phyloP scores from a whole-genome alignment of 2,797 vertebrate species.

The Coreius guichenoti region DNA sequence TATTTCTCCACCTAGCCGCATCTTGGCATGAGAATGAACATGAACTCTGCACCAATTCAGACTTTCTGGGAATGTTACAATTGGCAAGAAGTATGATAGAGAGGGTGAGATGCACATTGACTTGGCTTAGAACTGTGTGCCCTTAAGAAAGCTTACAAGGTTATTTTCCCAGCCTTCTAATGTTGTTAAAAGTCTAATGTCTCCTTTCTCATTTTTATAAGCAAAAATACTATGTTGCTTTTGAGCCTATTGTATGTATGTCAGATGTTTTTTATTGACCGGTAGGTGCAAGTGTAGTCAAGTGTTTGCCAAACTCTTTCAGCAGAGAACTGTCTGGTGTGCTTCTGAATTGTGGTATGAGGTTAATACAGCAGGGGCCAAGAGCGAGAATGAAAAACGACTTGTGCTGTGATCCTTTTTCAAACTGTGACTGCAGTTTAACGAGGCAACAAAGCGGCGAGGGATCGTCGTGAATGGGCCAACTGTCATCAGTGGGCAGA shows the following conservation, averaged over 20 bases:
- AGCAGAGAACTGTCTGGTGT: constrained; percentile 21
- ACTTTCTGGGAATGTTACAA: constrained; percentile 47
- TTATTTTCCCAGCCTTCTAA: constrained; percentile 32
- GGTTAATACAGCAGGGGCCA: constrained; percentile 50
- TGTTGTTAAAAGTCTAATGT: not conserved
- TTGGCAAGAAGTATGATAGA: constrained; percentile 16
- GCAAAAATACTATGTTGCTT: not conserved
- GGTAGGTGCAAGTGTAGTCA: constrained; percentile 22
- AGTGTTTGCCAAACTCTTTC: constrained; percentile 30
- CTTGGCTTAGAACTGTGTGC: constrained; percentile 20
- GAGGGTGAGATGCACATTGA: not conserved
- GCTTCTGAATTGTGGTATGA: constrained; percentile 40
- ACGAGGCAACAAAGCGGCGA: constrained; percentile 56
- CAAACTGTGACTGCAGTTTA: constrained; percentile 63
- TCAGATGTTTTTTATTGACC: constrained; percentile 35
- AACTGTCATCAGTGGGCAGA: constrained; percentile 54
- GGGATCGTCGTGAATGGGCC: constrained; percentile 47
- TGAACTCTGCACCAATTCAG: constrained; percentile 44
- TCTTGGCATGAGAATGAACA: constrained; percentile 53
- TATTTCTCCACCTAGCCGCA: constrained; percentile 54
- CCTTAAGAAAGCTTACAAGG: not conserved
- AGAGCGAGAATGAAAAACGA: constrained; percentile 60
- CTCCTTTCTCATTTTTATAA: constrained; percentile 31
- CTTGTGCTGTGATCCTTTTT: constrained; percentile 47
- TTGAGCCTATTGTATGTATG: constrained; percentile 8